phyloP scores from a whole-genome alignment of 2,888 invertebrate genomes.

The Salticus scenicus region DNA sequence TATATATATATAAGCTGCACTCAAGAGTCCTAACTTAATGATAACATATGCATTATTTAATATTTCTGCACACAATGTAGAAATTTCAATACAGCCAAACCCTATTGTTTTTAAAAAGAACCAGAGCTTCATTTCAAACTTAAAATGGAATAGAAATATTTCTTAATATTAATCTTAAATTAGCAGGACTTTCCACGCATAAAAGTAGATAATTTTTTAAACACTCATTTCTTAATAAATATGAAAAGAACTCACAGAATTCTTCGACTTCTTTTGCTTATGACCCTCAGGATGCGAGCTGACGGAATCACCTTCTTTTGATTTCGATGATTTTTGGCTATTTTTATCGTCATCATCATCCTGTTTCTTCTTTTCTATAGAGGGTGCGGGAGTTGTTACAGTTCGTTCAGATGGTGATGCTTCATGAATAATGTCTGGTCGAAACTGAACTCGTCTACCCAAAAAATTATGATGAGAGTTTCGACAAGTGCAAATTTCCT shows the following conservation, averaged over 20 bases:
- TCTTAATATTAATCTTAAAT: no score
- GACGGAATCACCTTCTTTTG: neutral
- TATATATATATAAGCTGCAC: no score
- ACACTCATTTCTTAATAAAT: no score
- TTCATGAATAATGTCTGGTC: constrained; percentile 45
- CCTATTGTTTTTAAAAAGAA: no score
- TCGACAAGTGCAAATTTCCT: constrained; percentile 45
- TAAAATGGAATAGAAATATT: no score
- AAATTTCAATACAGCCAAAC: no score
- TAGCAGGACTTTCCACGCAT: no score
- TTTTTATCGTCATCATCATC: constrained; percentile 28
- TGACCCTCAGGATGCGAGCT: neutral
- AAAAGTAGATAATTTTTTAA: no score
- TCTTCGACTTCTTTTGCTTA: constrained; percentile 18
- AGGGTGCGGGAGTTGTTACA: constrained; percentile 10
- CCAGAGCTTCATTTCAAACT: no score
- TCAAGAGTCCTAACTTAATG: no score
- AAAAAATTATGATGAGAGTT: constrained; percentile 6
- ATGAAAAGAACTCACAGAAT: constrained; percentile 17
- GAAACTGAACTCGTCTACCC: constrained; percentile 40
- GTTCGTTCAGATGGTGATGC: constrained; percentile 17
- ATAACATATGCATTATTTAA: no score
- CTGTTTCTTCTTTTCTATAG: neutral
- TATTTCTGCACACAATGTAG: no score
- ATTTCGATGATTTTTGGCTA: constrained; percentile 19